Evolutionary conservation across 2,888 invertebrate species (phyloP), one percentile per base, ranked within the genome.

Genomic region (Lithophane ornitopus): DNA sequence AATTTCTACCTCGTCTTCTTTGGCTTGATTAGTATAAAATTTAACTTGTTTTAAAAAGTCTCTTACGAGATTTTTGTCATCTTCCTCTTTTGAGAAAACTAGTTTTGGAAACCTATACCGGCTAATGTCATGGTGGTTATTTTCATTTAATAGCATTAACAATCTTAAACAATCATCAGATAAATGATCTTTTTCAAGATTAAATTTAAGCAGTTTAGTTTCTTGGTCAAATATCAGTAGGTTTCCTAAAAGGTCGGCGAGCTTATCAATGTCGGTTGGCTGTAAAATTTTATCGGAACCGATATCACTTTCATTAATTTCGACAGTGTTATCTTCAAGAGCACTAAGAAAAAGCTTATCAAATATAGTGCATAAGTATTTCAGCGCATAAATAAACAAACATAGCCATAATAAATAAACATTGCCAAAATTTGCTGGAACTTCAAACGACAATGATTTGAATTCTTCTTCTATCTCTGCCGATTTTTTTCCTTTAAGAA

Each of bases 11-110:
- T 80, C 73, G 14, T 86, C 80, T 79, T 88, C 85, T 44, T 72
- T 76, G 2, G 80, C 78, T 82, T 88, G 88, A 74, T 86, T 83
- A 28, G 86, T 84, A 66, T 80, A 85, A 74, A 87, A 80, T 46
- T 62, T 71, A 28, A 87, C 52, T 3, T 75, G 68, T 22, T 16
- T 22, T 19, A 81, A 58, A 71, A 79, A 80, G 2, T 73, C 49
- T 41, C 9, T 54, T 4, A 81, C 73, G 14, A 78, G n/a, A 26
- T 59, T 58, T n/a, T 26, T n/a, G 28, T 84, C 84, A 8, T 66
- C 28, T 16, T 68, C 54, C 2, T 67, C 54, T 26, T 61, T 22
- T 22, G 65, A 56, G 12, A 84, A 44, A 26, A 44, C 19, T 7
- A 84, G 59, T 63, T 73, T 78, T 0, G 84, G 81, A 61, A 85